These are phyloP conservation scores for Leptinotarsa juncta DNA, from an alignment of 2,888 invertebrate species.

Conservation along the genomic window DNA sequence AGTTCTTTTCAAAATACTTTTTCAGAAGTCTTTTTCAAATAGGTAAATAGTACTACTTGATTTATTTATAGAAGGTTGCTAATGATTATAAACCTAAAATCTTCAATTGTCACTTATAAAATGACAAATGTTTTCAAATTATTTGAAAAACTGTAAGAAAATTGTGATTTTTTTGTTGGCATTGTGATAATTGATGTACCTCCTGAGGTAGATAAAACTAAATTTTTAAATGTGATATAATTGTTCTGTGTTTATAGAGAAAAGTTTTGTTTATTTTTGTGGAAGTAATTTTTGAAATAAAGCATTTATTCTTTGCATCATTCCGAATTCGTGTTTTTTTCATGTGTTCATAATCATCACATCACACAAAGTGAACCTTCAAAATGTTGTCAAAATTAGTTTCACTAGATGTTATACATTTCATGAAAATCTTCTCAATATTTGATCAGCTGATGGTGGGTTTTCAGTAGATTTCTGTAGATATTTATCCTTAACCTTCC, in stretches of 20 bases:
- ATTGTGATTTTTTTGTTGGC: conserved; percentile 43
- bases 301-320: conserved; percentile 18
- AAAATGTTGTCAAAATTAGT: too few species aligned
- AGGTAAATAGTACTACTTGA: too few species aligned
- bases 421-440: too few species aligned
- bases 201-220: conserved; percentile 29
- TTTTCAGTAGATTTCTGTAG: too few species aligned
- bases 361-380: too few species aligned
- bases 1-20: too few species aligned
- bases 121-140: not conserved
- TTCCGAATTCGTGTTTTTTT: not conserved
- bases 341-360: not conserved
- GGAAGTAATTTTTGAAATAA: conserved; percentile 10
- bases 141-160: not conserved
- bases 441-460: too few species aligned
- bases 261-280: conserved; percentile 13
- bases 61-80: not conserved
- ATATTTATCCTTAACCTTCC: too few species aligned
- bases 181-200: conserved; percentile 49
- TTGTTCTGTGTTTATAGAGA: conserved; percentile 9
- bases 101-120: not conserved
- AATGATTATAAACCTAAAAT: not conserved
- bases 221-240: conserved; percentile 18
- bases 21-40: too few species aligned
- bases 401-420: too few species aligned